phyloP scores from a whole-genome alignment of 1,140 invertebrate genomes.

The Microplitis demolitor region DNA sequence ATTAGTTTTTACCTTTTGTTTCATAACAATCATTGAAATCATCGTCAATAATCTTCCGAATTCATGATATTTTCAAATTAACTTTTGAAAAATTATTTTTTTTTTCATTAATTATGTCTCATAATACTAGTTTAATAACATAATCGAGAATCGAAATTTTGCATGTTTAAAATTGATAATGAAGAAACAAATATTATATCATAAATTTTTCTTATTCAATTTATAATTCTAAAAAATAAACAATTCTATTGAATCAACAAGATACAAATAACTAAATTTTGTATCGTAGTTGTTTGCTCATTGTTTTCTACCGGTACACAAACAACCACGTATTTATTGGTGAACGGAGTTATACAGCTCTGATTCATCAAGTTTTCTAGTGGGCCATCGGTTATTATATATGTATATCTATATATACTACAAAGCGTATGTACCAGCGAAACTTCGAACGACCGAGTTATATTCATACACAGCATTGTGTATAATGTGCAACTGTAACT shows the following conservation, averaged over 20 bases:
- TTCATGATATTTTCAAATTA: too few species aligned
- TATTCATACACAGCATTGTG: background rate
- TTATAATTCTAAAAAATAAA: background rate
- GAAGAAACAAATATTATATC: background rate
- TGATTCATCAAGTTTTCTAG: slow-evolving; percentile 22
- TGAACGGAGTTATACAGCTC: slow-evolving; percentile 13
- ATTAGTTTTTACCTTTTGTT: too few species aligned
- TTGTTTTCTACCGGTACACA: background rate
- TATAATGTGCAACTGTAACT: background rate
- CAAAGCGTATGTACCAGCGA: background rate
- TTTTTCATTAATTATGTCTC: too few species aligned
- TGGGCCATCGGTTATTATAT: slow-evolving; percentile 6
- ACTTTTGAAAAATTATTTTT: too few species aligned
- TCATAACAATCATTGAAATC: too few species aligned
- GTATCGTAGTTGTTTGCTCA: slow-evolving; percentile 3
- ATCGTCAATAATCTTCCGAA: too few species aligned
- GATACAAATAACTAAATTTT: slow-evolving; percentile 1
- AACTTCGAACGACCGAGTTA: background rate
- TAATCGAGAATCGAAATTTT: background rate
- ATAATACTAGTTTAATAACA: too few species aligned
- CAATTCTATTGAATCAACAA: background rate
- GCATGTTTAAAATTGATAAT: too few species aligned
- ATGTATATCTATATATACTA: background rate
- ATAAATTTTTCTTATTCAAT: background rate
- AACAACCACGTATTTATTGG: slow-evolving; percentile 19